A percentile compares a stretch with the other conserved stretches of the same genome.
Evolutionary conservation across 2,888 invertebrate species (phyloP).

Genomic region (Dugesia japonica): DNA sequence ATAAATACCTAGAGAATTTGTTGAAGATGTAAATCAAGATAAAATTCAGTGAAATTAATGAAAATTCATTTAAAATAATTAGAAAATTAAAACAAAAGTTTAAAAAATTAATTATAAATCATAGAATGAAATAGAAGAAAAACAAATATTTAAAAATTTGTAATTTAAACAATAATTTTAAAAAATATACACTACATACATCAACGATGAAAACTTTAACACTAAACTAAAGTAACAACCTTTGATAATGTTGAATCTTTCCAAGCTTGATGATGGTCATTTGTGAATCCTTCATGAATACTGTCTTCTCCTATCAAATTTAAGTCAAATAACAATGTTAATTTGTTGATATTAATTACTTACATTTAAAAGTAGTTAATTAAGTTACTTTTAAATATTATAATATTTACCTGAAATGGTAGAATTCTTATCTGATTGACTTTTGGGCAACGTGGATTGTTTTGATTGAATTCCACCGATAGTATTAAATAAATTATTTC

Average conservation of each 20-base stretch:
- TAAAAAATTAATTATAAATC: too few relatives aligned
- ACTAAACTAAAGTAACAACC: neutral
- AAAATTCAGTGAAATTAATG: too few relatives aligned
- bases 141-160: too few relatives aligned
- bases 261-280: neutral
- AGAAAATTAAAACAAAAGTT: too few relatives aligned
- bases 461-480: neutral
- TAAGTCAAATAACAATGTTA: too few relatives aligned
- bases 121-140: too few relatives aligned
- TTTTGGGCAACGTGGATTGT: neutral
- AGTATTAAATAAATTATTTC: conserved; percentile 3
- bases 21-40: too few relatives aligned
- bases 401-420: conserved; percentile 26
- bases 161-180: too few relatives aligned
- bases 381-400: neutral
- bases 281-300: conserved; percentile 21
- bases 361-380: neutral
- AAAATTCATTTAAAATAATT: too few relatives aligned
- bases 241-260: neutral
- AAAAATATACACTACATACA: too few relatives aligned
- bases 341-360: neutral
- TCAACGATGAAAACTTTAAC: neutral
- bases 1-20: too few relatives aligned
- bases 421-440: conserved; percentile 22
- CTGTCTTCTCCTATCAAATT: conserved; percentile 29